Conservation (phyloP, 2,888 invertebrate genomes). For the Stratiomys singularior region DNA sequence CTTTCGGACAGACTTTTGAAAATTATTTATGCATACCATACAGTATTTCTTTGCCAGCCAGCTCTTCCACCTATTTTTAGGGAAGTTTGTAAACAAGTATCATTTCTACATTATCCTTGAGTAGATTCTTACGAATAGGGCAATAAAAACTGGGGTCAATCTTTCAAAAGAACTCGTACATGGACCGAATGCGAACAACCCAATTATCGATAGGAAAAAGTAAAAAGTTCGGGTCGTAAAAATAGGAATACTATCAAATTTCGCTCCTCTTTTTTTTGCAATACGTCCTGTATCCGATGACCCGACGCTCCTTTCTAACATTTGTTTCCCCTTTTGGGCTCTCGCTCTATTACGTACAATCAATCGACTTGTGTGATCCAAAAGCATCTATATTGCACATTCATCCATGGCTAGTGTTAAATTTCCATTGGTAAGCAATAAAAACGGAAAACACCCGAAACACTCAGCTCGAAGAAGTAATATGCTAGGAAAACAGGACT, state of each 20-base stretch:
- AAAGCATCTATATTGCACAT: background rate
- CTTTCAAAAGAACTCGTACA: background rate
- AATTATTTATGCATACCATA: too few relatives aligned
- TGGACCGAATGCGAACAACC: slow-evolving; percentile 1
- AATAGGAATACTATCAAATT: background rate
- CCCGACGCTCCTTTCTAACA: background rate
- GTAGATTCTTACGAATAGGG: background rate
- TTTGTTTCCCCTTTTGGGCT: too few relatives aligned
- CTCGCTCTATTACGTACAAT: background rate
- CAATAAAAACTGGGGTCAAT: background rate
- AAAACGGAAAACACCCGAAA: background rate
- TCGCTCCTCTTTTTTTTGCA: background rate
- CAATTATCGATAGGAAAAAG: background rate
- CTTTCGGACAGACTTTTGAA: too few relatives aligned
- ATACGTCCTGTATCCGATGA: background rate
- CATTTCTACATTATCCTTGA: slow-evolving; percentile 11
- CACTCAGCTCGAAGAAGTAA: too few relatives aligned
- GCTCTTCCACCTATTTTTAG: background rate
- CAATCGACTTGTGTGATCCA: background rate
- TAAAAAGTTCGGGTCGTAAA: background rate
- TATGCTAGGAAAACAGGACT: background rate
- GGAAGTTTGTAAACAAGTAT: slow-evolving; percentile 3
- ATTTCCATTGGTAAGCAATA: slow-evolving; percentile 10
- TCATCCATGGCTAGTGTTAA: background rate
- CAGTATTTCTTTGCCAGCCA: too few relatives aligned